A percentile compares a stretch with the other conserved stretches of the same genome.
phyloP scores from a whole-genome alignment of 2,888 invertebrate species.

The Spatulosminthurus flaviceps region DNA sequence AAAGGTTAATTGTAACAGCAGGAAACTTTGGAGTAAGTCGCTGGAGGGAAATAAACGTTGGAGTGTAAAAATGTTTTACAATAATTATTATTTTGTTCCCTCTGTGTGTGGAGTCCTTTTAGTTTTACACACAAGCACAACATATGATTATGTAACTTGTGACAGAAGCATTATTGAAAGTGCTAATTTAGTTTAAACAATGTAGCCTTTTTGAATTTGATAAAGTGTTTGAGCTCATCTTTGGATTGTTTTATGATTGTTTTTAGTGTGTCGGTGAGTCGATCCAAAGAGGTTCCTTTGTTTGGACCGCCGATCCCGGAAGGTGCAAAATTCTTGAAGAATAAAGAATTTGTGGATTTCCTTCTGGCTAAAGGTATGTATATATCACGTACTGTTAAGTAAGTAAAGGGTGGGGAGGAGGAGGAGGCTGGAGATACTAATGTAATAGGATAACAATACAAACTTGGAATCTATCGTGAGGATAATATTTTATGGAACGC shows the following conservation, averaged over 20 bases:
- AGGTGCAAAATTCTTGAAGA: constrained; percentile 86
- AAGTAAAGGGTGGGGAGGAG: too few species aligned
- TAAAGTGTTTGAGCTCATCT: constrained; percentile 8
- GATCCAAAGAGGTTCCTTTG: constrained; percentile 93
- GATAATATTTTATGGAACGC: too few species aligned
- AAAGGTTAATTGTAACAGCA: constrained; percentile 7
- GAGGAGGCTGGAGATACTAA: too few species aligned
- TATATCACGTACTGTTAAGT: too few species aligned
- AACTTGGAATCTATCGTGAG: too few species aligned
- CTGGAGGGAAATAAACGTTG: background rate
- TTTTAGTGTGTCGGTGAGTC: constrained; percentile 70
- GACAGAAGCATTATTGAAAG: background rate
- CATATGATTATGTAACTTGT: background rate
- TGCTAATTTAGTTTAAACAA: background rate
- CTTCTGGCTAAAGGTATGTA: constrained; percentile 81
- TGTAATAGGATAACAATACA: too few species aligned
- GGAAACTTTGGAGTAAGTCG: background rate
- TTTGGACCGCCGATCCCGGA: constrained; percentile 95
- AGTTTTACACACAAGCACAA: too few species aligned
- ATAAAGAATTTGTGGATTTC: constrained; percentile 89
- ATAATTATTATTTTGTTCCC: background rate
- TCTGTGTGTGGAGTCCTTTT: background rate
- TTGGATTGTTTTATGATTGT: constrained; percentile 21
- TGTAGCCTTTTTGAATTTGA: background rate
- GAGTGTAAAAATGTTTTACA: background rate